Percentiles rank a stretch among this genome's conserved stretches.
Evolutionary conservation across 1,140 invertebrate species (phyloP).

Genomic region (Sitophilus oryzae): DNA sequence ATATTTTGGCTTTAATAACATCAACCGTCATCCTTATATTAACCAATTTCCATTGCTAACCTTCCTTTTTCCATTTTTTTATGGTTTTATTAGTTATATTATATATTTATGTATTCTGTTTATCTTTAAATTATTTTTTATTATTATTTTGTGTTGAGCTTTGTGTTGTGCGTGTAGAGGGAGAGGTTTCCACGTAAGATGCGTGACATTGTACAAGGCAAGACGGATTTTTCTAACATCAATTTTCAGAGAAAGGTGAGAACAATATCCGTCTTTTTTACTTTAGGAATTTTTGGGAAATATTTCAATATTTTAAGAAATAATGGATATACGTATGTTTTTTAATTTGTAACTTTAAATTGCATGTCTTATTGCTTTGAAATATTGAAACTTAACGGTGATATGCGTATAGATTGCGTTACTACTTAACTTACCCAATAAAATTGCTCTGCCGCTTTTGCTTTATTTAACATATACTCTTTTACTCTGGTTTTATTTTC

Average conservation of each 20-base stretch:
- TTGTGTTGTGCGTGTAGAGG: constrained; percentile 45
- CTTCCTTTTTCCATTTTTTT: constrained; percentile 6
- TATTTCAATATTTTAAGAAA: too few species aligned
- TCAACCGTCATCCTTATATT: too few species aligned
- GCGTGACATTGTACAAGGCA: constrained; percentile 59
- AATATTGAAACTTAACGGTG: too few species aligned
- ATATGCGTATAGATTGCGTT: too few species aligned
- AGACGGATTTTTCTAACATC: constrained; percentile 28
- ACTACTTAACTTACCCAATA: too few species aligned
- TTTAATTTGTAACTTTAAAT: too few species aligned
- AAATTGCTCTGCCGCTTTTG: too few species aligned
- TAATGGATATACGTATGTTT: too few species aligned
- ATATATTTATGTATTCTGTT: constrained; percentile 13
- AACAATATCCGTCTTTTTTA: constrained; percentile 25
- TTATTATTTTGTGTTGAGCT: constrained; percentile 37
- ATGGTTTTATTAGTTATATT: constrained; percentile 9
- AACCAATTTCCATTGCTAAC: too few species aligned
- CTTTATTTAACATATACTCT: constrained; percentile 8
- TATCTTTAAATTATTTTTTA: constrained; percentile 39
- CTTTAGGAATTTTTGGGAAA: too few species aligned
- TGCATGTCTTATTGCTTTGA: too few species aligned
- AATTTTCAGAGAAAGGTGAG: constrained; percentile 35
- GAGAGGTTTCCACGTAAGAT: constrained; percentile 67
- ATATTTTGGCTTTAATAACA: too few species aligned
- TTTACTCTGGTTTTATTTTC: constrained; percentile 12